These are phyloP conservation scores for Nipponacmea schrenckii DNA, from an alignment of 2,888 invertebrate species.

Conservation along the genomic window DNA sequence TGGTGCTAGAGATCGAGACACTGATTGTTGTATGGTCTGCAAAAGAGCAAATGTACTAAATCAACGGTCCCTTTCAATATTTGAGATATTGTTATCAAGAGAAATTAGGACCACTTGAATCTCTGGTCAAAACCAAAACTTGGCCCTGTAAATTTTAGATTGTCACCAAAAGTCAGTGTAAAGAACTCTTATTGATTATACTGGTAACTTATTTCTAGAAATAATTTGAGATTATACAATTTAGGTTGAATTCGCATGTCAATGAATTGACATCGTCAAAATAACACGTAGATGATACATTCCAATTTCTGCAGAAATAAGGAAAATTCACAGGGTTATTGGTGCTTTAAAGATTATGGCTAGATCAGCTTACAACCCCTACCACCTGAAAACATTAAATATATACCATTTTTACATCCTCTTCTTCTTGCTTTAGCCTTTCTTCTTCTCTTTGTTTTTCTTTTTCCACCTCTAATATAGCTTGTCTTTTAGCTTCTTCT, in stretches of 20 bases:
- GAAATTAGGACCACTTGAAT: not conserved
- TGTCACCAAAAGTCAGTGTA: too few species aligned
- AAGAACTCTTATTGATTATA: too few species aligned
- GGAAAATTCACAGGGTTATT: too few species aligned
- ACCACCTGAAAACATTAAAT: not conserved
- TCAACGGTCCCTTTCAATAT: too few species aligned
- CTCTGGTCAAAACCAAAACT: not conserved
- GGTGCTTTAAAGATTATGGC: not conserved
- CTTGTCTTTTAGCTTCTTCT: constrained; percentile 81
- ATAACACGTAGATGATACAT: too few species aligned
- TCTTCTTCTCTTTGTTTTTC: constrained; percentile 71
- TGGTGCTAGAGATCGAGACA: constrained; percentile 65
- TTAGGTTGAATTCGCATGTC: too few species aligned
- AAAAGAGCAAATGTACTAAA: constrained; percentile 7
- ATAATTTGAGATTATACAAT: too few species aligned
- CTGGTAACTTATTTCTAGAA: too few species aligned
- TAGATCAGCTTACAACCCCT: not conserved
- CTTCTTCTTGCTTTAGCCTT: constrained; percentile 79
- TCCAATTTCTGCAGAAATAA: too few species aligned
- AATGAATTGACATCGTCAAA: too few species aligned
- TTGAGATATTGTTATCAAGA: too few species aligned
- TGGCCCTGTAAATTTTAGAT: not conserved
- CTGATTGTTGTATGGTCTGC: constrained; percentile 66
- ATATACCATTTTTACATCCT: constrained; percentile 78
- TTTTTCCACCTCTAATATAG: constrained; percentile 75